Base-by-base conservation (phyloP, 2,888 invertebrate genomes). In the Neria commutata region DNA sequence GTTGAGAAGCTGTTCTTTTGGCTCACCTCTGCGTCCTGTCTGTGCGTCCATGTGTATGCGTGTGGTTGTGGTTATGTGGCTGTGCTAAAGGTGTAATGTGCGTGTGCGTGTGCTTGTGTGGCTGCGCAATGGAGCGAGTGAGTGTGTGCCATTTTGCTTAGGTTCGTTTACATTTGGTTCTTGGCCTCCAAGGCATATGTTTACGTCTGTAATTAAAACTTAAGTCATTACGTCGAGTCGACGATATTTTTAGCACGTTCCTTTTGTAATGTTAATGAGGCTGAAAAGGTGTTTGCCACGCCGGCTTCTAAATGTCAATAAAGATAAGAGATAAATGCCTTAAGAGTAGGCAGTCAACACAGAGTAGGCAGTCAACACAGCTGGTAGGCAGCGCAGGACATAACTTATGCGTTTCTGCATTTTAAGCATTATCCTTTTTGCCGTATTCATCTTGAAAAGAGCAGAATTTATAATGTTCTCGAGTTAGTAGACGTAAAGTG, bases 201-300 rank as follows among this genome's bases (percentile, higher is more conserved):
- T 55, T 53, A 55, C 46, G 55, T 10, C 25, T 37, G 50, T 56
- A 58, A 62, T 62, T 62, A 62, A 62, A 58, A 58, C 58, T 62
- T 56, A 46, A 54, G 55, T 58, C 51, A 55, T 61, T 58, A 58
- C 23, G 50, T 37, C 10, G 47, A 8, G 25, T 17, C 16, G 33
- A 5, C n/a, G 26, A 24, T 40, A 23, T 52, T 21, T 52, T 1
- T 10, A 45, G 8, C 29, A 50, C 17, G 37, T 37, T 37, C 26
- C n/a, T 26, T 47, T 47, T 54, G 47, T 47, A 48, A 54, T 54
- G 54, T 37, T 54, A 54, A 54, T 54, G 54, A 54, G 54, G 21
- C 54, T 33, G 48, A 47, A 47, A 48, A 17, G 46, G 25, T 34
- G n/a, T 37, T 6, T 29, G 29, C 29, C 11, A 11, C 11, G n/a